Percentiles rank a stretch among this genome's conserved stretches.
phyloP scores from a whole-genome alignment of 2,797 vertebrate species.

The Siniperca undulata region DNA sequence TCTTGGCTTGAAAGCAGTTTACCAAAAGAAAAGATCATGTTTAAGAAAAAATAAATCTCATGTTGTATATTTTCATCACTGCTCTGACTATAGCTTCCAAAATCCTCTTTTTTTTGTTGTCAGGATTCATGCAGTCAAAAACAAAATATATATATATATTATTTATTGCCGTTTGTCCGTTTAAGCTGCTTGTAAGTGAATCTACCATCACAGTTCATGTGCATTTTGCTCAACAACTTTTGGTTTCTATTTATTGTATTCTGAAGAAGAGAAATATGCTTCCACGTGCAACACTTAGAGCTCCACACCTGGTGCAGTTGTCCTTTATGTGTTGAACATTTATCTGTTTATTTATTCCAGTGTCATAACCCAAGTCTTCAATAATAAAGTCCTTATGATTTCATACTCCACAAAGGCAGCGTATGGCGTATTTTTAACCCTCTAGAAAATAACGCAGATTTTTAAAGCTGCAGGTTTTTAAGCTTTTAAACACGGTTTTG shows the following conservation, averaged over 20 bases:
- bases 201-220: constrained; percentile 77
- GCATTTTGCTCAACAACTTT: constrained; percentile 82
- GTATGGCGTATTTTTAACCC: constrained; percentile 32
- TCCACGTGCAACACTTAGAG: constrained; percentile 83
- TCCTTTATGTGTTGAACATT: constrained; percentile 87
- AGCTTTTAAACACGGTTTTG: not conserved
- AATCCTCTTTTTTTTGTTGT: constrained; percentile 75
- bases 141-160: constrained; percentile 78
- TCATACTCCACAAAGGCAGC: constrained; percentile 84
- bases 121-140: constrained; percentile 78
- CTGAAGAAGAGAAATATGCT: constrained; percentile 82
- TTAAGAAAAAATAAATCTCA: constrained; percentile 30
- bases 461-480: not conserved
- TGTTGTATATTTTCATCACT: constrained; percentile 81
- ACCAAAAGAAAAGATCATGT: constrained; percentile 75
- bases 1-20: constrained; percentile 80
- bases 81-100: constrained; percentile 74
- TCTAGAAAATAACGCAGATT: not conserved
- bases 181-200: constrained; percentile 80
- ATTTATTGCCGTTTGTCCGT: constrained; percentile 90
- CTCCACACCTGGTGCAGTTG: constrained; percentile 86
- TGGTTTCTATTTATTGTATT: constrained; percentile 93
- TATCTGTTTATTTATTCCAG: constrained; percentile 98
- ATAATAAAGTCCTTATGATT: constrained; percentile 95
- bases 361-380: constrained; percentile 94